phyloP scores from a whole-genome alignment of 2,888 invertebrate species.

The Hesperia comma region DNA sequence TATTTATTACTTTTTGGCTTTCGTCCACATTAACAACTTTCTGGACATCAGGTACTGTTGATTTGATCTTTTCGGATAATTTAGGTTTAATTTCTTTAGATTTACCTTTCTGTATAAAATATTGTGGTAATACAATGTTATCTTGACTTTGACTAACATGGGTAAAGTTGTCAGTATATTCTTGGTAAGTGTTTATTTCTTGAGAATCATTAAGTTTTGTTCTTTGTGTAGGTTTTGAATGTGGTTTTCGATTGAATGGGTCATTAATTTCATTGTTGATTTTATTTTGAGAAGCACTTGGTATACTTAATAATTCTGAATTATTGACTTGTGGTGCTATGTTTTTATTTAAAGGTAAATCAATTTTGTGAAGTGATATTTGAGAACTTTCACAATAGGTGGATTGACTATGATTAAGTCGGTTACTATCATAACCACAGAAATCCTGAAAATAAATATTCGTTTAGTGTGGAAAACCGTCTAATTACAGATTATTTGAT shows the following conservation, averaged over 20 bases:
- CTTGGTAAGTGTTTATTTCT: slow-evolving; percentile 40
- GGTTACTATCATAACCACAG: not conserved
- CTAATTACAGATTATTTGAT: not conserved
- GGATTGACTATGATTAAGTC: slow-evolving; percentile 30
- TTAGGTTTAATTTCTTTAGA: too few relatives aligned
- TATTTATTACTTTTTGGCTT: not conserved
- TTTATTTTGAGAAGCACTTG: not conserved
- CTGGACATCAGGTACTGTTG: not conserved
- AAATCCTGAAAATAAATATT: not conserved
- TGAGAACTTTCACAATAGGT: slow-evolving; percentile 36
- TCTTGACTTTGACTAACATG: slow-evolving; percentile 48
- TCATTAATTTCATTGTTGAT: slow-evolving; percentile 5
- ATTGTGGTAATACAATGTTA: slow-evolving; percentile 36
- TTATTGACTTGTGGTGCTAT: not conserved
- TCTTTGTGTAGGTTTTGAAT: slow-evolving; percentile 4
- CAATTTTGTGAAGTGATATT: not conserved
- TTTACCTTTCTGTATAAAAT: slow-evolving; percentile 29
- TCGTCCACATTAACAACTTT: not conserved
- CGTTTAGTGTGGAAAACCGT: not conserved
- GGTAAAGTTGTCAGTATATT: slow-evolving; percentile 38
- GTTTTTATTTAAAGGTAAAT: not conserved
- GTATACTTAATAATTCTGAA: not conserved
- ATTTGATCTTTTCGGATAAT: too few relatives aligned
- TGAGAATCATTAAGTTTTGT: slow-evolving; percentile 36
- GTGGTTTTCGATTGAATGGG: not conserved